Percentiles rank a stretch among this genome's conserved stretches.
Conservation (phyloP, 2,797 vertebrate species). For the Adrianichthys oophorus region DNA sequence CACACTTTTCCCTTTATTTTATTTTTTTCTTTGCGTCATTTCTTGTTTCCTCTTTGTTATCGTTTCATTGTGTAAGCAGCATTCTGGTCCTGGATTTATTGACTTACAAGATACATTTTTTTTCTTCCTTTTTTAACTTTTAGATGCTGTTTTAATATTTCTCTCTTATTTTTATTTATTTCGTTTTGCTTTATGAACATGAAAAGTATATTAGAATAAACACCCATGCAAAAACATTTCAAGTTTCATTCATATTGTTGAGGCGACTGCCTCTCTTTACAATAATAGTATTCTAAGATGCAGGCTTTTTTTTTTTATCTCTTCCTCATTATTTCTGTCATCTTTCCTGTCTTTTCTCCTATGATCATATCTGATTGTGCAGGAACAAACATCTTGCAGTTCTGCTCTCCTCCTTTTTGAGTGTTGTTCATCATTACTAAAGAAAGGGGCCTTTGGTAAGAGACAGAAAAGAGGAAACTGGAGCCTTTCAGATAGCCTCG, state of each 20-base stretch:
- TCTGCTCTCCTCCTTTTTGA: conserved; percentile 27
- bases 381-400: conserved; percentile 13
- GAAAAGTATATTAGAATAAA: not conserved
- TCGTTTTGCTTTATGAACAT: not conserved
- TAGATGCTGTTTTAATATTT: too few species aligned
- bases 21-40: too few species aligned
- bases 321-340: too few species aligned
- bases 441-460: conserved; percentile 30
- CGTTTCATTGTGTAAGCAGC: too few species aligned
- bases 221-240: not conserved
- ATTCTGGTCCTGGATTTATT: too few species aligned
- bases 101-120: too few species aligned
- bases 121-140: too few species aligned
- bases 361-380: conserved; percentile 8
- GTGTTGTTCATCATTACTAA: conserved; percentile 42
- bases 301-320: too few species aligned
- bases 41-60: too few species aligned
- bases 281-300: not conserved
- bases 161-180: too few species aligned
- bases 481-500: conserved; percentile 44
- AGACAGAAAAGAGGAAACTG: conserved; percentile 25
- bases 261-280: not conserved
- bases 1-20: too few species aligned
- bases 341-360: too few species aligned
- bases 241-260: not conserved